Percentiles rank a stretch among this genome's conserved stretches.
phyloP scores from a whole-genome alignment of 2,113 vertebrate genomes.

The Odontesthes bonariensis region DNA sequence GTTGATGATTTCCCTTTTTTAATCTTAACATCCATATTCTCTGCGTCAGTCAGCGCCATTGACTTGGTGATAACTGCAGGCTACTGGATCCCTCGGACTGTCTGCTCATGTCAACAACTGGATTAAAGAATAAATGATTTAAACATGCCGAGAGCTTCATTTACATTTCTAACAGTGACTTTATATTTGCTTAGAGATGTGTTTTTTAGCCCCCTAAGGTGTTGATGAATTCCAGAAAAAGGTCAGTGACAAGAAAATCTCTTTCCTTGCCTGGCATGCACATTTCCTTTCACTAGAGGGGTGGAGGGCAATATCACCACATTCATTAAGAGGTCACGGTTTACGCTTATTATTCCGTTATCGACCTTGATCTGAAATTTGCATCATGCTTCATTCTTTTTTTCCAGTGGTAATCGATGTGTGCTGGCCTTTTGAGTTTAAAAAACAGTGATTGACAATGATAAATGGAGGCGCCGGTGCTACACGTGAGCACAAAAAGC shows the following conservation, averaged over 20 bases:
- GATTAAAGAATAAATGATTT: conserved; percentile 26
- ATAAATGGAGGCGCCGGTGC: conserved; percentile 63
- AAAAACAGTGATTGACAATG: conserved; percentile 68
- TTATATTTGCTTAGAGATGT: not conserved
- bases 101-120: conserved; percentile 11
- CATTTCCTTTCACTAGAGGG: conserved; percentile 23
- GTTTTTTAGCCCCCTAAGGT: conserved; percentile 12
- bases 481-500: conserved; percentile 7
- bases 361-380: conserved; percentile 72
- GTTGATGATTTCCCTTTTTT: conserved; percentile 15
- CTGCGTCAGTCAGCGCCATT: not conserved
- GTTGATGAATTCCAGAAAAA: conserved; percentile 19
- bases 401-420: conserved; percentile 64
- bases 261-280: not conserved
- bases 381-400: conserved; percentile 58
- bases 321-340: conserved; percentile 60
- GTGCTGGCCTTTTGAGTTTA: conserved; percentile 62
- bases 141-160: conserved; percentile 22
- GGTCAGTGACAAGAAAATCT: conserved; percentile 6
- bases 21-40: not conserved
- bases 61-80: conserved; percentile 5
- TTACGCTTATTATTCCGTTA: conserved; percentile 71
- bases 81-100: not conserved
- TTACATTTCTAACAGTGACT: conserved; percentile 37
- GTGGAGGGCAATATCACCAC: conserved; percentile 39